Base-by-base conservation (phyloP, 1,140 invertebrate genomes). In the Ephestia elutella region DNA sequence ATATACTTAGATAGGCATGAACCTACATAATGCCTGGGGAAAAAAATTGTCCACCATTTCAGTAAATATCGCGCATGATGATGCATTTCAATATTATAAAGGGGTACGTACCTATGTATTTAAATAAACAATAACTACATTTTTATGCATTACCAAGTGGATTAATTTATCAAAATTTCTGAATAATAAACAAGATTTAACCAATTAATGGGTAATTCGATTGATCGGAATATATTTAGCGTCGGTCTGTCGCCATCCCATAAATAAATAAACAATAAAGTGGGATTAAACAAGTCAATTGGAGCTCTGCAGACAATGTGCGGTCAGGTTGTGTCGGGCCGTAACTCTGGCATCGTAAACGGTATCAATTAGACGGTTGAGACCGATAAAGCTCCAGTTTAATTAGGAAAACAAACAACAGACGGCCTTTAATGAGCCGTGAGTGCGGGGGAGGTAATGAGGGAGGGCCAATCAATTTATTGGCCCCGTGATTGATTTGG, bases 341-440 rank as follows among this genome's bases (percentile, higher is more conserved):
- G 78, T 87, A 82, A 84, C 80, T 83, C 78, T 78, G 72, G 80
- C 77, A 84, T 87, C 84, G 82, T 87, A 86, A 87, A 87, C 84
- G 80, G 84, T 87, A 85, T 84, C 84, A 87, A 86, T 87, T 87
- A 87, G 82, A 83, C 74, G 70, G 63, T 62, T 71, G 70, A 74
- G 71, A 75, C 73, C 81, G 81, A 84, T 86, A 84, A 82, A 83
- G 77, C 76, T 83, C 80, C 72, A 70, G 75, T 82, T 87, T 87
- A 87, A 87, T 87, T 87, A 87, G 80, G 75, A 84, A 78, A 81
- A 86, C 83, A 86, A 86, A 86, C 82, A 85, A 82, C 84, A 87
- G 82, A 82, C 75, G 75, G 73, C 72, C 69, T 70, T 79, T 85
- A 85, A 87, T 85, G 82, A 85, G 77, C 71, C 81, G 82, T 81